Evolutionary conservation across 2,888 invertebrate species (phyloP).

Genomic region (Ecliptopera silaceata): DNA sequence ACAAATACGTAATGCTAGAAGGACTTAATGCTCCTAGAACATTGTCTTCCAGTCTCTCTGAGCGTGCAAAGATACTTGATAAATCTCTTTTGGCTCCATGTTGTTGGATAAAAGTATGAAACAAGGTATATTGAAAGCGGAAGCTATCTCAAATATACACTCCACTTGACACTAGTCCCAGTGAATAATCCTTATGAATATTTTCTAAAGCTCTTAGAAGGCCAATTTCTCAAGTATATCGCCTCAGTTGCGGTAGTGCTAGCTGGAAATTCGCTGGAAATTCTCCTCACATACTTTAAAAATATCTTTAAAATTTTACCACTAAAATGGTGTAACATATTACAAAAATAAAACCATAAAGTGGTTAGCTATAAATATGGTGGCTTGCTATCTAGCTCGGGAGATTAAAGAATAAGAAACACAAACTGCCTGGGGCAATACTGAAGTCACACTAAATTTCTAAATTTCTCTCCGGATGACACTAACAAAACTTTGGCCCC

Average conservation of each 20-base stretch:
- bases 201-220: constrained; percentile 17
- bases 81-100: too few relatives aligned
- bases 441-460: constrained; percentile 62
- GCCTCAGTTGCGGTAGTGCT: constrained; percentile 9
- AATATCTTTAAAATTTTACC: constrained; percentile 24
- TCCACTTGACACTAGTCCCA: constrained; percentile 39
- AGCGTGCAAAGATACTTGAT: too few relatives aligned
- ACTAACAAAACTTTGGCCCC: constrained; percentile 65
- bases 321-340: constrained; percentile 24
- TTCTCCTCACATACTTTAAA: constrained; percentile 24
- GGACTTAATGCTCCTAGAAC: too few relatives aligned
- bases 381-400: constrained; percentile 30
- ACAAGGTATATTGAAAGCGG: too few relatives aligned
- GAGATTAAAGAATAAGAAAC: constrained; percentile 43
- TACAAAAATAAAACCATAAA: constrained; percentile 32
- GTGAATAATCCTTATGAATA: constrained; percentile 20
- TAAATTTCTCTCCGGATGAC: constrained; percentile 71
- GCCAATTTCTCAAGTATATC: constrained; percentile 26
- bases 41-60: too few relatives aligned
- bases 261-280: constrained; percentile 1
- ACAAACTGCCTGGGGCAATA: constrained; percentile 50
- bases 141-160: background rate
- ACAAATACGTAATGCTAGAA: too few relatives aligned
- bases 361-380: constrained; percentile 31
- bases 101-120: too few relatives aligned